Evolutionary conservation across 2,888 invertebrate genomes (phyloP), one percentile per base, ranked within the genome.

Genomic region (Phortica magna): DNA sequence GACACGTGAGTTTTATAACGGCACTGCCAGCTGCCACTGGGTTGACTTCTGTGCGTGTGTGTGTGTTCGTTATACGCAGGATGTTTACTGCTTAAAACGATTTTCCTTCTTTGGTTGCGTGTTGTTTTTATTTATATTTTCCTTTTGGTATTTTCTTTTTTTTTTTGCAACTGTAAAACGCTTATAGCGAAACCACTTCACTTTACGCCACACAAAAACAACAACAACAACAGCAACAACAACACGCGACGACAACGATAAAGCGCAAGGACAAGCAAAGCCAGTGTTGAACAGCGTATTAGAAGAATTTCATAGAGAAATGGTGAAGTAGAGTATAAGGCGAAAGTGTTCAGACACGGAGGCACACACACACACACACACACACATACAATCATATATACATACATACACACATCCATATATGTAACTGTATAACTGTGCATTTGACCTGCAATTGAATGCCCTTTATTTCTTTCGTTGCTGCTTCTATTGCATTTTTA

Each of bases 291-390:
- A 61, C 61, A 64, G 14, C 17, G 48, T 14, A 48, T 48, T 48
- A 48, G 48, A 48, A 48, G 48, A 14, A 9, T 48, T 31, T 31
- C 31, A 31, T 31, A 31, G 31, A 31, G 5, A 31, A 4, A 31
- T 31, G 31, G 31, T 4, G 31, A 4, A 31, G 31, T 4, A 31
- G 31, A 31, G 31, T 31, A 31, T 31, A 31, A 31, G 31, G 31
- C 2, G 31, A 31, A 31, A 31, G 31, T 31, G 31, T 31, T 31
- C 31, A 31, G 31, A 31, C 31, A 31, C 31, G 31, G 31, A 31
- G 76, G 73, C 71, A 71, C 57, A 55, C 59, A 55, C 53, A 75
- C 22, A 72, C 43, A 22, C 73, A 31, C 76, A 72, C 59, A 39
- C 59, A n/a, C n/a, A n/a, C n/a, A n/a, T n/a, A n/a, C n/a, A n/a